A percentile compares a stretch with the other conserved stretches of the same genome.
These are phyloP conservation scores for Metridium senile DNA, from an alignment of 92 coral and sea anemone genomes.

Conservation along the genomic window DNA sequence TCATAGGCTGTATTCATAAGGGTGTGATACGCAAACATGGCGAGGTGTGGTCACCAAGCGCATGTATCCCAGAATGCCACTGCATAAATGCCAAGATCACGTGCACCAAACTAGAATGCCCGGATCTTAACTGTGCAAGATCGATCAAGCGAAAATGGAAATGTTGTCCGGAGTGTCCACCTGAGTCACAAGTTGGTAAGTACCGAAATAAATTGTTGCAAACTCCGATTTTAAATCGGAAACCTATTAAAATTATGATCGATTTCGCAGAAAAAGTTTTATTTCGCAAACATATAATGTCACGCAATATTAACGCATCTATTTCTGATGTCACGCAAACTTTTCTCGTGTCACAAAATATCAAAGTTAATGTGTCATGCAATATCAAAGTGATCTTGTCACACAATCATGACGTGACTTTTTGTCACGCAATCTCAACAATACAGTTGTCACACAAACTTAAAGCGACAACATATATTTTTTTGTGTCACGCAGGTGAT, in stretches of 20 bases:
- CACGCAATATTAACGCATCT: too few species aligned
- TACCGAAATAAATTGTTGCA: too few species aligned
- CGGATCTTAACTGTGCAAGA: conserved; percentile 89
- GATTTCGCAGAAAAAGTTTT: not conserved
- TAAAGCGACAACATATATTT: too few species aligned
- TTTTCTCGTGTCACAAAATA: too few species aligned
- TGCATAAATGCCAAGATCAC: conserved; percentile 80
- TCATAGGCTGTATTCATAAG: conserved; percentile 67
- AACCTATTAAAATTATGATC: not conserved
- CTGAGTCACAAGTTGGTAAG: conserved; percentile 64
- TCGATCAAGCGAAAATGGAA: conserved; percentile 85
- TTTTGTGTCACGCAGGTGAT: conserved; percentile 42
- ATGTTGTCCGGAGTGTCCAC: conserved; percentile 93
- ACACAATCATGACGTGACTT: too few species aligned
- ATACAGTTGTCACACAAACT: too few species aligned
- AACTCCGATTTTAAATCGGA: too few species aligned
- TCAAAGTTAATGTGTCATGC: too few species aligned
- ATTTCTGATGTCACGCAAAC: not conserved
- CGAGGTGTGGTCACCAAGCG: conserved; percentile 97
- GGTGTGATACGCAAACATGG: conserved; percentile 81
- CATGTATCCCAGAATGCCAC: conserved; percentile 95
- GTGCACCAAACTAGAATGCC: conserved; percentile 92
- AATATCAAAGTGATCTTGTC: too few species aligned
- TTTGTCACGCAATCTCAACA: conserved; percentile 5
- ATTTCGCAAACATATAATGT: not conserved